phyloP scores from a whole-genome alignment of 2,888 invertebrate genomes.

The Drosophila crucigera region DNA sequence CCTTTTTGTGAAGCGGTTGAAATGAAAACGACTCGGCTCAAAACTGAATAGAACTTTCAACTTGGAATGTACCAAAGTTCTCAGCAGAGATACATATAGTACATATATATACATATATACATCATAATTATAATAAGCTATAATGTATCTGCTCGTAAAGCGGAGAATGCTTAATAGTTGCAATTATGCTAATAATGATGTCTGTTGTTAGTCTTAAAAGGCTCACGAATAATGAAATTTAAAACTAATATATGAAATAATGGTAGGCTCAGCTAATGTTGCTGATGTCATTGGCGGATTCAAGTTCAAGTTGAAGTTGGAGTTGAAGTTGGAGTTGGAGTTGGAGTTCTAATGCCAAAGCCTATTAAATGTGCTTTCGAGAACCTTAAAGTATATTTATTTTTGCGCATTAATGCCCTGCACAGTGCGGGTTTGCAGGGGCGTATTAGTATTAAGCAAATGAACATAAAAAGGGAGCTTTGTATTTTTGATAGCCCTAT shows the following conservation, averaged over 20 bases:
- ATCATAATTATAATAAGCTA: neutral
- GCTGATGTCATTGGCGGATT: conserved; percentile 55
- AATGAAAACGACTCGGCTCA: neutral
- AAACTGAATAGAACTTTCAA: neutral
- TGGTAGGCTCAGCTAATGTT: conserved; percentile 52
- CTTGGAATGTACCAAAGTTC: neutral
- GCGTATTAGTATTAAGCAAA: neutral
- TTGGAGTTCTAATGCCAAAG: conserved; percentile 52
- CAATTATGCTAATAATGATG: conserved; percentile 53
- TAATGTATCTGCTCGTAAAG: conserved; percentile 5
- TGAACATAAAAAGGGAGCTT: too few species aligned
- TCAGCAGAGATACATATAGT: neutral
- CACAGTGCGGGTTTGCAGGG: neutral
- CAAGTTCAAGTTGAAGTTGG: conserved; percentile 32
- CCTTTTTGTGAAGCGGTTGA: neutral
- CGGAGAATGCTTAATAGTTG: conserved; percentile 30
- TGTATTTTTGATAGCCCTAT: neutral
- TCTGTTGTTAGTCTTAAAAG: conserved; percentile 24
- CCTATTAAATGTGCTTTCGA: conserved; percentile 57
- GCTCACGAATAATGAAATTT: conserved; percentile 64
- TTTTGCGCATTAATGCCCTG: neutral
- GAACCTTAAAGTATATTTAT: conserved; percentile 23
- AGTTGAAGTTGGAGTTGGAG: conserved; percentile 29
- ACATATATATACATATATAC: neutral
- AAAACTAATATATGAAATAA: conserved; percentile 45